Evolutionary conservation across 2,888 invertebrate genomes (phyloP).

Genomic region (Drosophila phalerata): DNA sequence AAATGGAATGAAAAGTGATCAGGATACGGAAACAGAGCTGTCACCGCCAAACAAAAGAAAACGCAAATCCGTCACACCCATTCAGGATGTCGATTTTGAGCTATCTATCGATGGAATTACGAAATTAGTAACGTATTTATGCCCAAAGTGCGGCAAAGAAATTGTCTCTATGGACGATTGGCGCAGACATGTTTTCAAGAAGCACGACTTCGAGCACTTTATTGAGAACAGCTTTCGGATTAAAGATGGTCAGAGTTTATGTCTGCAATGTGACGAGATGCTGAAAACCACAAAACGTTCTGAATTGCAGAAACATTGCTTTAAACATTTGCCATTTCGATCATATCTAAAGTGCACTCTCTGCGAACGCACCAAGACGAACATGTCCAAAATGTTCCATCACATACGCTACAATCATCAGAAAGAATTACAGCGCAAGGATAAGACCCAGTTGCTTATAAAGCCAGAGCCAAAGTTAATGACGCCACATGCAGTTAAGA

Average conservation of each 20-base stretch:
- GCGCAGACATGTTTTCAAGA: constrained; percentile 78
- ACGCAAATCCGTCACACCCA: constrained; percentile 28
- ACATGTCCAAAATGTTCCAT: constrained; percentile 78
- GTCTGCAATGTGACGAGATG: constrained; percentile 71
- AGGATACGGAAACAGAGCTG: constrained; percentile 7
- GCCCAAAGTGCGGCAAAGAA: constrained; percentile 78
- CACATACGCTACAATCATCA: constrained; percentile 77
- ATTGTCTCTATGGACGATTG: constrained; percentile 68
- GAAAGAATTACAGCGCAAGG: constrained; percentile 53
- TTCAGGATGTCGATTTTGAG: constrained; percentile 43
- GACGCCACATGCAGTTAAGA: neutral
- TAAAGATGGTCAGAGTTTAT: constrained; percentile 61
- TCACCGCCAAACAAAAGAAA: constrained; percentile 45
- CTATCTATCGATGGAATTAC: constrained; percentile 33
- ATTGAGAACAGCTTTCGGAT: constrained; percentile 76
- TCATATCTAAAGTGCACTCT: constrained; percentile 79
- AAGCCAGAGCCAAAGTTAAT: constrained; percentile 62
- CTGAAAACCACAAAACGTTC: constrained; percentile 63
- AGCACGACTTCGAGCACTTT: constrained; percentile 74
- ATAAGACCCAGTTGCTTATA: constrained; percentile 61
- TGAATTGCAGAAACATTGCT: constrained; percentile 79
- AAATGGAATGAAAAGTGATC: constrained; percentile 54
- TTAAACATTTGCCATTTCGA: constrained; percentile 80
- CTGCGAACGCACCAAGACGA: constrained; percentile 80
- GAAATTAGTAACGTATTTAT: constrained; percentile 73